A percentile compares a stretch with the other conserved stretches of the same genome.
Evolutionary conservation across 2,113 vertebrate species (phyloP).

Genomic region (Heteronetta atricapilla): DNA sequence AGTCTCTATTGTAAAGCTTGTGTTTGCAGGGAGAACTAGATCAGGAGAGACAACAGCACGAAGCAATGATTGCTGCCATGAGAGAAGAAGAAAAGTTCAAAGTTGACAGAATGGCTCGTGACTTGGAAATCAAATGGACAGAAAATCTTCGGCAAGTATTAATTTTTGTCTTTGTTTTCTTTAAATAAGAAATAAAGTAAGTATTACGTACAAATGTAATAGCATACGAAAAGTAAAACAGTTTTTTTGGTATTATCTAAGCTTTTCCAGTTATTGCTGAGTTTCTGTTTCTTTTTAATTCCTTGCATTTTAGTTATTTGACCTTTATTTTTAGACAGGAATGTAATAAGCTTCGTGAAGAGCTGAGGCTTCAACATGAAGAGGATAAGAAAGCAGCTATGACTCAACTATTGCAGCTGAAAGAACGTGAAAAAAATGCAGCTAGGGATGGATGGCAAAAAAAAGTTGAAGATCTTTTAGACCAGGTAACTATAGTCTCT

Average conservation of each 20-base stretch:
- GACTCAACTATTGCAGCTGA: conserved; percentile 88
- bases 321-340: conserved; percentile 86
- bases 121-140: conserved; percentile 97
- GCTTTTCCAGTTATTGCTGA: background rate
- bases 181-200: background rate
- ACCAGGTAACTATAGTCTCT: conserved; percentile 84
- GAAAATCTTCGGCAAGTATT: conserved; percentile 90
- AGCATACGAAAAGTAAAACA: background rate
- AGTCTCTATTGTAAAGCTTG: conserved; percentile 58
- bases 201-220: background rate
- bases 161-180: background rate
- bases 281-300: background rate
- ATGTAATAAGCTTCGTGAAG: conserved; percentile 94
- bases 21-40: conserved; percentile 87
- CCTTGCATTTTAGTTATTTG: conserved; percentile 3
- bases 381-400: conserved; percentile 91
- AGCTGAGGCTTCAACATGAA: conserved; percentile 90
- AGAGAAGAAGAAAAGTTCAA: conserved; percentile 93
- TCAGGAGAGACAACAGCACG: conserved; percentile 90
- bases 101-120: conserved; percentile 92
- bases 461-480: conserved; percentile 97
- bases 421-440: conserved; percentile 89
- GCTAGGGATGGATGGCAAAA: conserved; percentile 96
- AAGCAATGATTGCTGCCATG: conserved; percentile 86
- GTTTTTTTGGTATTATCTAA: background rate